Conservation (phyloP, 2,797 vertebrate species). For the Chelonia mydas region DNA sequence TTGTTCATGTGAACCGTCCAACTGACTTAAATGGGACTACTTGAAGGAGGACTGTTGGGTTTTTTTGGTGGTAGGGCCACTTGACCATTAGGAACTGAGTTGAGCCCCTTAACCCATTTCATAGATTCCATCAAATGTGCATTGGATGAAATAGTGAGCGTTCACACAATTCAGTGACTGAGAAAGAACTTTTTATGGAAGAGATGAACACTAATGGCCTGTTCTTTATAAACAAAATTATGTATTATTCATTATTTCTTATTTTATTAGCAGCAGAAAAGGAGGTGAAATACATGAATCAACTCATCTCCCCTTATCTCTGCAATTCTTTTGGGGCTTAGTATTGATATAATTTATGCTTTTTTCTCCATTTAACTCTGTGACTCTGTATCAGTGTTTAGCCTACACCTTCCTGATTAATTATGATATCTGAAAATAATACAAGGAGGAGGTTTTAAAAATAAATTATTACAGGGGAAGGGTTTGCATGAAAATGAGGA, state of each 20-base stretch:
- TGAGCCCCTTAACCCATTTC: accelerated
- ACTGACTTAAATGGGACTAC: not conserved
- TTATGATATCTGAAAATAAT: conserved; percentile 34
- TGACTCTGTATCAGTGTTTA: conserved; percentile 11
- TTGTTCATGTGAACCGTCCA: not conserved
- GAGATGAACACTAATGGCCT: not conserved
- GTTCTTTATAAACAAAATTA: not conserved
- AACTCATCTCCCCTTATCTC: not conserved
- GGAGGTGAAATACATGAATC: not conserved
- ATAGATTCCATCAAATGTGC: not conserved
- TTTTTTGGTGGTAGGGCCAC: not conserved
- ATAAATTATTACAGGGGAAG: conserved; percentile 28
- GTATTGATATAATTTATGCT: not conserved
- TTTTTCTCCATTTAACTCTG: not conserved
- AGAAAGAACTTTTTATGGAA: not conserved
- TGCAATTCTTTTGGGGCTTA: not conserved
- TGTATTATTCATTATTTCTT: conserved; percentile 10
- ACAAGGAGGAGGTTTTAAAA: conserved; percentile 21
- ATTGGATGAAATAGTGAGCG: not conserved
- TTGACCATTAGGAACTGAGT: not conserved
- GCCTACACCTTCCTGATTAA: not conserved
- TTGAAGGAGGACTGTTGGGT: not conserved
- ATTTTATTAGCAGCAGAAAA: conserved; percentile 5
- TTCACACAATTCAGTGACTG: not conserved
- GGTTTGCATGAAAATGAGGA: not conserved